Conservation (phyloP, 2,888 invertebrate genomes). For the Heteromurus nitidus region DNA sequence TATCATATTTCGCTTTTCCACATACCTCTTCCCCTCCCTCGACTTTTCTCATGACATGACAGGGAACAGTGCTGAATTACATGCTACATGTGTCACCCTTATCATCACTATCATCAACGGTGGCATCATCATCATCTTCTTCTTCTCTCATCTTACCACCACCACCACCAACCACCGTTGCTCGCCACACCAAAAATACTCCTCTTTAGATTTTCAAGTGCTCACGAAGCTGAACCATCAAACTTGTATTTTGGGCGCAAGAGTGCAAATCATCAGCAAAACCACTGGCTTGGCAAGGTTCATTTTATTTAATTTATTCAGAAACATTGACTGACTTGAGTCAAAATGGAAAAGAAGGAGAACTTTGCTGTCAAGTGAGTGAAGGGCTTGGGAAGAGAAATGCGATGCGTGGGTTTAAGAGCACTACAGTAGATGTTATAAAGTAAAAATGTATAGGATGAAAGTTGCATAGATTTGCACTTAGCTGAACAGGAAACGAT, state of each 20-base stretch:
- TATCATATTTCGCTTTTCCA: conserved; percentile 14
- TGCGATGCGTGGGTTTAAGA: neutral
- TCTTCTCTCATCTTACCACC: neutral
- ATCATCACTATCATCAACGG: conserved; percentile 34
- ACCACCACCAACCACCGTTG: neutral
- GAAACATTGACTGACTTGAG: conserved; percentile 21
- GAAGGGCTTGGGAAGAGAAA: neutral
- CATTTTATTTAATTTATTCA: conserved; percentile 53
- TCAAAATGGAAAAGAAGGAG: neutral
- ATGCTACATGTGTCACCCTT: conserved; percentile 52
- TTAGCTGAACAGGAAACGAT: neutral
- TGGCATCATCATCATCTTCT: conserved; percentile 26
- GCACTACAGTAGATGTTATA: too few species aligned
- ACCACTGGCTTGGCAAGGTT: conserved; percentile 2
- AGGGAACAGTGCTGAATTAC: conserved; percentile 31
- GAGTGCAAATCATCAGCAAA: neutral
- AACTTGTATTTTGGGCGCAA: neutral
- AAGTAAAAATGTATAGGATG: neutral
- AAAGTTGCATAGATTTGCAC: conserved; percentile 32
- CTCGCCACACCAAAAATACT: too few species aligned
- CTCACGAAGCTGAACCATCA: conserved; percentile 25
- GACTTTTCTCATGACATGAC: conserved; percentile 12
- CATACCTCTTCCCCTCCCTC: conserved; percentile 6
- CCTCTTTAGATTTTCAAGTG: too few species aligned
- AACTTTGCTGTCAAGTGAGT: too few species aligned